Base-by-base conservation (phyloP, 2,888 invertebrate genomes). In the Tinea pellionella region DNA sequence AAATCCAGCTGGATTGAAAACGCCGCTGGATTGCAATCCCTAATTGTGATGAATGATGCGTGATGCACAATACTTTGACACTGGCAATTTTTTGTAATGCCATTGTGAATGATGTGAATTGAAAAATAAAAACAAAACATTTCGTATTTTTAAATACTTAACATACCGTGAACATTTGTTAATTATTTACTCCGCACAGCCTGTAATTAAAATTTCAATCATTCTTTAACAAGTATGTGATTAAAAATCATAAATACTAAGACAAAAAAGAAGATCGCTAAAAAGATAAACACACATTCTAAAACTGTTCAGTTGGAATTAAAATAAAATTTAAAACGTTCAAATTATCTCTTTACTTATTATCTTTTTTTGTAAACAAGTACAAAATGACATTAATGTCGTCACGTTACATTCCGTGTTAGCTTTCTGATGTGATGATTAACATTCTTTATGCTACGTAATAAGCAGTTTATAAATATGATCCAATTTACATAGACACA, bases 401-500 rank as follows among this genome's bases (percentile, higher is more conserved):
- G 30, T 30, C 57, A 57, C 57, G 57, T 32, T 15, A 57, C 32
- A 57, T 57, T 30, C 32, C 57, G 32, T 57, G 30, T 57, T 29
- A 16, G 15, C 32, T 53, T 53, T 53, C 53, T 53, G 8, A 6
- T 24, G 6, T 7, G 3, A 57, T 13, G n/a, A 70, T 71, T 73
- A 67, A 70, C 67, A 75, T 75, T 75, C 74, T 75, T 66, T 64
- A 30, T 15, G 43, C 29, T 24, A 43, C 47, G 15, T 47, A 43
- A 43, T 47, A 29, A 41, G 65, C 64, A 62, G 67, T 73, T 80
- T 78, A 80, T 81, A 78, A 78, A 82, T 80, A 72, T 73, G 77
- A 74, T 76, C 75, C 77, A 78, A 80, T 84, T 83, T 82, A 81
- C 77, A 80, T 81, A 73, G 66, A 67, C 66, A 72, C 80, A 82